A percentile compares a stretch with the other conserved stretches of the same genome.
These are phyloP conservation scores for Empidonax traillii DNA, from an alignment of 2,113 vertebrate genomes.

Conservation along the genomic window DNA sequence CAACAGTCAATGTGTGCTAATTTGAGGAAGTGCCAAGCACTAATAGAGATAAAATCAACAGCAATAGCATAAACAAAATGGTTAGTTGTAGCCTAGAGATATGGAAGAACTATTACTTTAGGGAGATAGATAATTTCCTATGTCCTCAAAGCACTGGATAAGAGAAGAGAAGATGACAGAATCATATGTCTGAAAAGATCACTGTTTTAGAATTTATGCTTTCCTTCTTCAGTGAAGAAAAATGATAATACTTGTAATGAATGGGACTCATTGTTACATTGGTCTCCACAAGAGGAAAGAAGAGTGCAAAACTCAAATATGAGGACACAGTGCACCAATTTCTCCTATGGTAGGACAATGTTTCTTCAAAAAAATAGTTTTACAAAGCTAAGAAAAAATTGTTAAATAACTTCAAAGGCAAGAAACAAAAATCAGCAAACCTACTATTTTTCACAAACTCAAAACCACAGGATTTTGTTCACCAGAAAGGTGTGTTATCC, in stretches of 20 bases:
- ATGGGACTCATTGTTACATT: not conserved
- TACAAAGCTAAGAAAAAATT: not conserved
- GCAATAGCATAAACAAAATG: not conserved
- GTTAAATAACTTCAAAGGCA: not conserved
- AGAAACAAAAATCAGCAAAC: not conserved
- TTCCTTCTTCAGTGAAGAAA: not conserved
- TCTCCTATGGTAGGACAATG: not conserved
- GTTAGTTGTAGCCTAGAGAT: conserved; percentile 16
- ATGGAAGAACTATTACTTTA: not conserved
- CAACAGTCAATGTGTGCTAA: not conserved
- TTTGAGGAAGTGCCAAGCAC: not conserved
- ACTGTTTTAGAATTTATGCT: not conserved
- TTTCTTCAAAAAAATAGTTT: not conserved
- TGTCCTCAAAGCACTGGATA: not conserved
- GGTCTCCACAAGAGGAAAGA: not conserved
- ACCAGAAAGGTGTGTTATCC: not conserved
- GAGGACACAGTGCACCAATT: not conserved
- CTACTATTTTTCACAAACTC: not conserved
- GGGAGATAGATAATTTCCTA: not conserved
- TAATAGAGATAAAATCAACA: conserved; percentile 28
- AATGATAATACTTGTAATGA: not conserved
- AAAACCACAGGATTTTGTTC: not conserved
- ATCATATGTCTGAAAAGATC: not conserved
- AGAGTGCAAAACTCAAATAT: not conserved
- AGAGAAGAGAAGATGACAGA: not conserved